Evolutionary conservation across 1,140 invertebrate genomes (phyloP), one percentile per base, ranked within the genome.

Genomic region (Macrobrachium nipponense): DNA sequence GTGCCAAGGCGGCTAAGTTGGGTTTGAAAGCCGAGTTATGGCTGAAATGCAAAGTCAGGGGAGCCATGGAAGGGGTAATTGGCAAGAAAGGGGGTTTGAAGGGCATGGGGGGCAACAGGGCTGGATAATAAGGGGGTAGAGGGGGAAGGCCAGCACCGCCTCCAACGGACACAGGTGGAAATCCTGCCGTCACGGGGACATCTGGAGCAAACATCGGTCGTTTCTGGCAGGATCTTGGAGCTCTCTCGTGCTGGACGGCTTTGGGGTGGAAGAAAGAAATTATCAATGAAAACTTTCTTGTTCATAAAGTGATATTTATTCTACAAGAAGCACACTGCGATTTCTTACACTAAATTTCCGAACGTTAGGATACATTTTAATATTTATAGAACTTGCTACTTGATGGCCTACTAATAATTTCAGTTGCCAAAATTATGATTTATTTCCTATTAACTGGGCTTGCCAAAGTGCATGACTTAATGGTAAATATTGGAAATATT

Each of bases 231-330:
- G 91, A 91, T 85, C 96, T 91, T 0, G 96, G 96, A 17, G 96
- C 96, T 88, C 96, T 92, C 91, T 97, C 96, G 91, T 97, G 96
- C 90, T 97, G 96, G 7, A 97, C 96, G 86, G 96, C 96, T 97
- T 93, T 51, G 17, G 61, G 75, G 72, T 23, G 76, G 61, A 60
- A 58, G 77, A 60, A 61, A 61, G 14, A 61, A 20, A 18, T 10
- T 81, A 18, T 44, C 8, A 27, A 15, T 75, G 51, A 51, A 51
- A 51, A 51, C 51, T 12, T 36, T 4, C 27, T 36, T 36, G 27
- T 4, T 36, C 27, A 36, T 36, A 36, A 2, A 36, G 27, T 36
- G 27, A 36, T 36, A 12, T 51, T 51, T 51, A 51, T 10, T 8
- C 12, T 51, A 51, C 8, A 51, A 10, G 51, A 51, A 51, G 8